Percentiles rank a stretch among this genome's conserved stretches.
Conservation (phyloP, 2,113 vertebrate genomes). For the Ciconia stormi region DNA sequence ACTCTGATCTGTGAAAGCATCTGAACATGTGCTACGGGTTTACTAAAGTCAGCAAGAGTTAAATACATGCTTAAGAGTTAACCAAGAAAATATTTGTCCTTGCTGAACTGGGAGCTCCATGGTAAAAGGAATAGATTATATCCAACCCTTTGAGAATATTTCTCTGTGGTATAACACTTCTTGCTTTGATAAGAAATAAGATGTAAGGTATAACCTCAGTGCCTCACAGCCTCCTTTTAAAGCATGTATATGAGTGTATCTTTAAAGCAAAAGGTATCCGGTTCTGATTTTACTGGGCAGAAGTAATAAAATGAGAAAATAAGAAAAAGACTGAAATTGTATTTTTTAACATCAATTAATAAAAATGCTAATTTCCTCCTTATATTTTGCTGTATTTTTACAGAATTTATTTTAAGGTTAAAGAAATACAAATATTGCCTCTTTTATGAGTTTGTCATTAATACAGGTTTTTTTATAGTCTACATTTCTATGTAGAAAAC, state of each 20-base stretch:
- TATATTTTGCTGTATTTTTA: neutral
- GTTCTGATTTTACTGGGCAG: neutral
- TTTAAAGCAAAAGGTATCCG: neutral
- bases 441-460: neutral
- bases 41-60: neutral
- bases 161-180: neutral
- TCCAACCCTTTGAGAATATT: neutral
- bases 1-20: neutral
- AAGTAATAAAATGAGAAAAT: neutral
- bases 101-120: neutral
- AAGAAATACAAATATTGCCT: constrained; percentile 18
- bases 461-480: neutral
- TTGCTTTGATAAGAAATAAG: neutral
- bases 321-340: neutral
- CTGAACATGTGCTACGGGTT: neutral
- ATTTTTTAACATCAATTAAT: neutral
- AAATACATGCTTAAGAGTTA: neutral
- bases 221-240: neutral
- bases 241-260: neutral
- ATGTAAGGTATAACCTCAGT: neutral
- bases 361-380: neutral
- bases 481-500: neutral
- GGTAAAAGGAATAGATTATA: neutral
- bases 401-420: neutral
- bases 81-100: neutral